phyloP scores from a whole-genome alignment of 2,797 vertebrate genomes.

The Platyrinchus mystaceus region DNA sequence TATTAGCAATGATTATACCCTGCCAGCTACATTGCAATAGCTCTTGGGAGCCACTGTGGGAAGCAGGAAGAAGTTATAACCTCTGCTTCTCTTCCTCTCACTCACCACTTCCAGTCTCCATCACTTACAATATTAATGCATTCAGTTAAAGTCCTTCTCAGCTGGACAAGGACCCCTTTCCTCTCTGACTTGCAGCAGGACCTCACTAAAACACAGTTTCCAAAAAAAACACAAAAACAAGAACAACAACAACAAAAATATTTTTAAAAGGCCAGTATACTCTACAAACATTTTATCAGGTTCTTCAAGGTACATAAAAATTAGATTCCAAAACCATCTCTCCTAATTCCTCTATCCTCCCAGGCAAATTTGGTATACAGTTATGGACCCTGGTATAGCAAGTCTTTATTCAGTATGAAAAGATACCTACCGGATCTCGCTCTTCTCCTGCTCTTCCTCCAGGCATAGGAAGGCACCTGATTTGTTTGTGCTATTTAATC shows the following conservation, averaged over 20 bases:
- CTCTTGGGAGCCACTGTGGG: neutral
- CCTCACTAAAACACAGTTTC: neutral
- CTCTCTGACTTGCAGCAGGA: neutral
- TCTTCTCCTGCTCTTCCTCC: neutral
- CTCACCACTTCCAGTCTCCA: neutral
- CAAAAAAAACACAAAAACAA: too few species aligned
- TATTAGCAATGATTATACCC: neutral
- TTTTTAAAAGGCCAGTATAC: neutral
- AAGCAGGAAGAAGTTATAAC: neutral
- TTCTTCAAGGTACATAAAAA: neutral
- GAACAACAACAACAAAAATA: too few species aligned
- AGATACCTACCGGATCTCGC: neutral
- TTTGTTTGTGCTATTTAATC: neutral
- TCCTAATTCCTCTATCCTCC: neutral
- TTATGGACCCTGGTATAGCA: neutral
- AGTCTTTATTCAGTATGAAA: neutral
- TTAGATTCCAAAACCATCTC: neutral
- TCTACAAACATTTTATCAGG: constrained; percentile 1
- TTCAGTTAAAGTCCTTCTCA: neutral
- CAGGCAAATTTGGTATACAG: neutral
- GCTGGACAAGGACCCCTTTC: neutral
- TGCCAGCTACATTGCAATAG: neutral
- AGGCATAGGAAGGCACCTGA: neutral
- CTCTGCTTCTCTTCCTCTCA: neutral
- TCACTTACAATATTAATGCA: neutral